Percentiles rank a stretch among this genome's conserved stretches.
Conservation (phyloP, 1,140 invertebrate genomes). For the Colletes latitarsis region DNA sequence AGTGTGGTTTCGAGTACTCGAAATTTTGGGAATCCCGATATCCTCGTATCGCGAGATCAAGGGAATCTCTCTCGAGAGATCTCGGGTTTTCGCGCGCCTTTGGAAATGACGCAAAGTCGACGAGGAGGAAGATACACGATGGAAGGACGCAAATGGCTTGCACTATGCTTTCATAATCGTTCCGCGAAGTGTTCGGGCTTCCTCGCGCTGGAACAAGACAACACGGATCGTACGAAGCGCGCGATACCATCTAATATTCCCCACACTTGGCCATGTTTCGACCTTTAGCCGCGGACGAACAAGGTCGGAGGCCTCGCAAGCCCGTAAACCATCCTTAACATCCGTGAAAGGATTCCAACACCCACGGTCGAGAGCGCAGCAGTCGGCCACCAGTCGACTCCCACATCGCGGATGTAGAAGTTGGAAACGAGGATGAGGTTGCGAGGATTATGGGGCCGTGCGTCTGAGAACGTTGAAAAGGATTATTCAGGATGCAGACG, state of each 20-base stretch:
- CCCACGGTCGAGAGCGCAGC: conserved; percentile 62
- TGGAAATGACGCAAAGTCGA: background rate
- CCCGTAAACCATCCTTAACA: conserved; percentile 73
- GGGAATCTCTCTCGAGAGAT: too few species aligned
- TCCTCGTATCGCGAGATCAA: too few species aligned
- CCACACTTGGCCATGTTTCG: conserved; percentile 55
- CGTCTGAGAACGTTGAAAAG: conserved; percentile 54
- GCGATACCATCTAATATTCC: conserved; percentile 66
- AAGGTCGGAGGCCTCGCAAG: conserved; percentile 69
- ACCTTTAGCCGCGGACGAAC: conserved; percentile 70
- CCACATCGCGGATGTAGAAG: conserved; percentile 61
- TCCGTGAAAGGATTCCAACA: conserved; percentile 73
- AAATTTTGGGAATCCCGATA: too few species aligned
- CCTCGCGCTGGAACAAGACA: conserved; percentile 1
- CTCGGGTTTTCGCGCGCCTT: too few species aligned
- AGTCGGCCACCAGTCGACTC: conserved; percentile 53
- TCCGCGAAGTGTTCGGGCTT: background rate
- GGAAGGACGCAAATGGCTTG: background rate
- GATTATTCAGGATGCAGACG: conserved; percentile 19
- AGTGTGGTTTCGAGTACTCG: too few species aligned
- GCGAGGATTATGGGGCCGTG: conserved; percentile 37
- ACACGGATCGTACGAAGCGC: conserved; percentile 21
- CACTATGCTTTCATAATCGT: conserved; percentile 26
- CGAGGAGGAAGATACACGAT: background rate
- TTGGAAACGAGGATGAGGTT: conserved; percentile 50